phyloP scores from a whole-genome alignment of 2,797 vertebrate species.

The Capromys pilorides region DNA sequence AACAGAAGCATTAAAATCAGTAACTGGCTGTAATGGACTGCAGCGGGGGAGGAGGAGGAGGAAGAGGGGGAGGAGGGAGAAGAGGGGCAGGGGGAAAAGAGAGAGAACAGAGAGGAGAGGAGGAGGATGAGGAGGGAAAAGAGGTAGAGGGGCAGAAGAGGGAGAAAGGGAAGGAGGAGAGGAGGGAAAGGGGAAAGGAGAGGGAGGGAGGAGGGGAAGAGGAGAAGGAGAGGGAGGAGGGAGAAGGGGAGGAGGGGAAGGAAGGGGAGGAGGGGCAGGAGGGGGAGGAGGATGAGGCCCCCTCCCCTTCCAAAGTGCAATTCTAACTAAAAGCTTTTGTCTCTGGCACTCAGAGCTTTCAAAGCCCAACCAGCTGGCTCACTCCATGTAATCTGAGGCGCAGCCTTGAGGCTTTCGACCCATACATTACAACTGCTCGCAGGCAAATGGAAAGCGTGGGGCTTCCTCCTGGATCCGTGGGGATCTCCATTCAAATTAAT shows the following conservation, averaged over 20 bases:
- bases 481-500: constrained; percentile 42
- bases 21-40: constrained; percentile 69
- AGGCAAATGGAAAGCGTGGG: constrained; percentile 54
- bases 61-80: too few relatives aligned
- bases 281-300: not conserved
- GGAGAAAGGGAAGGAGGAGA: not conserved
- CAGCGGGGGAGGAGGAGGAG: not conserved
- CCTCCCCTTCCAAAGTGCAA: constrained; percentile 58
- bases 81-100: too few relatives aligned
- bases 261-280: too few relatives aligned
- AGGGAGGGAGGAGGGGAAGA: too few relatives aligned
- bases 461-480: not conserved
- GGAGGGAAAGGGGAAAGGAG: too few relatives aligned
- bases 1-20: constrained; percentile 56
- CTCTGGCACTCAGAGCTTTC: constrained; percentile 39
- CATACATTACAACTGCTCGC: constrained; percentile 51
- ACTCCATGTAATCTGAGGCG: not conserved
- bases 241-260: not conserved
- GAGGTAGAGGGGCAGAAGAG: too few relatives aligned
- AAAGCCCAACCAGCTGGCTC: not conserved
- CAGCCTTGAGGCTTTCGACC: constrained; percentile 13
- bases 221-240: too few relatives aligned
- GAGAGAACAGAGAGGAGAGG: not conserved
- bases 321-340: constrained; percentile 60
- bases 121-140: too few relatives aligned